These are phyloP conservation scores for Chelon auratus DNA, from an alignment of 2,797 vertebrate species.

Conservation along the genomic window DNA sequence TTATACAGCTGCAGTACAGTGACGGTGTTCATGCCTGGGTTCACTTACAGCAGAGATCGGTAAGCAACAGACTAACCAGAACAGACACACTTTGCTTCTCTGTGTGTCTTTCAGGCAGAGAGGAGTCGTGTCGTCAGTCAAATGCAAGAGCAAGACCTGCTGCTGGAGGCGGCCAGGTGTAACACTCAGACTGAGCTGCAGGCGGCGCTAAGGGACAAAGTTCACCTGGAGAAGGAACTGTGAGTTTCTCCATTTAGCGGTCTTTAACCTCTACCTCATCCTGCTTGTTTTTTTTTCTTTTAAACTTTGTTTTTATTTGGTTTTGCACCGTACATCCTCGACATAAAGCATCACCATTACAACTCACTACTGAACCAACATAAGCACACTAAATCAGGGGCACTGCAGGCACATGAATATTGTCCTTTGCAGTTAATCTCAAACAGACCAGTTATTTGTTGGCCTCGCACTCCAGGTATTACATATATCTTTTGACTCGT, in stretches of 20 bases:
- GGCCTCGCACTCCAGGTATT: too few relatives aligned
- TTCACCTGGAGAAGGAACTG: slow-evolving; percentile 16
- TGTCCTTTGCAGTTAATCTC: too few relatives aligned
- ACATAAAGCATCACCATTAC: too few relatives aligned
- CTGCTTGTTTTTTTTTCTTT: too few relatives aligned
- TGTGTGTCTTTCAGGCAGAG: slow-evolving; percentile 16
- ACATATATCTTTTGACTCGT: too few relatives aligned
- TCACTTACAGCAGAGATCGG: slow-evolving; percentile 75
- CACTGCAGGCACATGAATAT: too few relatives aligned
- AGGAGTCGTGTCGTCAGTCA: neutral
- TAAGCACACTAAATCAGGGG: too few relatives aligned
- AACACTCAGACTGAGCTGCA: slow-evolving; percentile 14
- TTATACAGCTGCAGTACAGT: slow-evolving; percentile 11
- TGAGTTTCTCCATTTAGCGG: slow-evolving; percentile 1
- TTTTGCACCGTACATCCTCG: too few relatives aligned
- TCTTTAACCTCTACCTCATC: neutral
- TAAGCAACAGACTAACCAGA: slow-evolving; percentile 47
- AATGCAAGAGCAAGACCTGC: neutral
- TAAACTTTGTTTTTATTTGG: too few relatives aligned
- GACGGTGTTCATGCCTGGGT: slow-evolving; percentile 73
- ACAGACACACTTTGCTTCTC: neutral
- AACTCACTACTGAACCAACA: too few relatives aligned
- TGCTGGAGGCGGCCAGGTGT: neutral
- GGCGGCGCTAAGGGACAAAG: slow-evolving; percentile 18
- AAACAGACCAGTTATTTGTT: too few relatives aligned